phyloP scores from a whole-genome alignment of 2,888 invertebrate genomes.

The Ferdinandea cuprea region DNA sequence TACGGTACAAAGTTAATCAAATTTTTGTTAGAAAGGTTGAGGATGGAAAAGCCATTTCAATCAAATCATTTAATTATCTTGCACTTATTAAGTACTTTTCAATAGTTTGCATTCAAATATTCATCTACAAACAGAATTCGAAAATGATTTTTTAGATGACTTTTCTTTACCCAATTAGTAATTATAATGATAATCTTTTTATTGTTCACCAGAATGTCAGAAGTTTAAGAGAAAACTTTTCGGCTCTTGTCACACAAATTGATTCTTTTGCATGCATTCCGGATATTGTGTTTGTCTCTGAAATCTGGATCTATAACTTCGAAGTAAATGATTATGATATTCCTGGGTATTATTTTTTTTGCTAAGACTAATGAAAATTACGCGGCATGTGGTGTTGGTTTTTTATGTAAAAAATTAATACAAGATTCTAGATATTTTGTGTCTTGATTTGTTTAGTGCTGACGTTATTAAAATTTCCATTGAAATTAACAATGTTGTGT shows the following conservation, averaged over 20 bases:
- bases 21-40: conserved; percentile 40
- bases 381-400: conserved; percentile 32
- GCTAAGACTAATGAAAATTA: conserved; percentile 28
- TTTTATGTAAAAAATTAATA: conserved; percentile 12
- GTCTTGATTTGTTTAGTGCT: too few relatives aligned
- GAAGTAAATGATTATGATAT: too few relatives aligned
- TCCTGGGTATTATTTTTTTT: conserved; percentile 13
- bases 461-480: too few relatives aligned
- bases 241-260: too few relatives aligned
- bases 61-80: conserved; percentile 54
- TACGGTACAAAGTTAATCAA: conserved; percentile 48
- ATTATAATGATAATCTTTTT: background rate
- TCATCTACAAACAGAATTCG: background rate
- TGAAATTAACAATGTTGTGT: too few relatives aligned
- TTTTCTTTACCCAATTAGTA: conserved; percentile 1
- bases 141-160: conserved; percentile 24
- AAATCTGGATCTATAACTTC: too few relatives aligned
- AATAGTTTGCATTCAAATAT: background rate
- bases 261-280: too few relatives aligned
- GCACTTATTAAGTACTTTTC: conserved; percentile 22
- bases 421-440: background rate
- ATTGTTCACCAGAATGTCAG: too few relatives aligned
- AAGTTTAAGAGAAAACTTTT: too few relatives aligned
- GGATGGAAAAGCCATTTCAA: conserved; percentile 35
- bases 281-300: too few relatives aligned